Evolutionary conservation across 2,888 invertebrate species (phyloP), one percentile per base, ranked within the genome.

Genomic region (Conchocele bisecta): DNA sequence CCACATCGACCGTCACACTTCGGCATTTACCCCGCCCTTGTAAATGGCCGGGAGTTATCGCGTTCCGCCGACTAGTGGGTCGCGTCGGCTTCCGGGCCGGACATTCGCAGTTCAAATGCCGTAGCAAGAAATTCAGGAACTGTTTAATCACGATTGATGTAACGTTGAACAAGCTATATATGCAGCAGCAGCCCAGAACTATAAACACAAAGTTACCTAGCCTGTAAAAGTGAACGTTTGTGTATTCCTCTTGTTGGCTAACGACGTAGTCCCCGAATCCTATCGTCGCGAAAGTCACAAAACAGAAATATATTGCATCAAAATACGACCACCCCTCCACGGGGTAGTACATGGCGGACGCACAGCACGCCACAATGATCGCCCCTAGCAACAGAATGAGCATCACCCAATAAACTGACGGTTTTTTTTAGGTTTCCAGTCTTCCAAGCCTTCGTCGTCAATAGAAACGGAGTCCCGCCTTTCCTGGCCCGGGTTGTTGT

Each of bases 381-480:
- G 94, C 93, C n/a, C 93, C 92, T 29, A 93, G 79, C 41, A 93
- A 91, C 24, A 94, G 90, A 75, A 93, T 93, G 22, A 93, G 88
- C 93, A 94, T 93, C 24, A 94, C 94, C 93, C 93, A 94, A 86
- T 94, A 94, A 1, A 94, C 94, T 44, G 94, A 94, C 0, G 94
- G 94, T n/a, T n/a, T n/a, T n/a, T n/a, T n/a, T n/a, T n/a, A n/a
- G n/a, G n/a, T 81, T 94, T 94, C 94, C 94, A 94, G 58, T 89
- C 87, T 72, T 92, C 91, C 53, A 92, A 79, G 35, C 82, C 82
- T 44, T 90, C 89, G 3, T 93, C 93, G 9, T 93, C 93, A 22
- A 92, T 86, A 0, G 92, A 92, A 4, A 79, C 84, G 1, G 90
- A 89, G 31, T 86, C 86, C 17, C 89, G 77, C 11, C 89, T 73